Base-by-base conservation (phyloP, 2,797 vertebrate species). In the Rousettus madagascariensis region DNA sequence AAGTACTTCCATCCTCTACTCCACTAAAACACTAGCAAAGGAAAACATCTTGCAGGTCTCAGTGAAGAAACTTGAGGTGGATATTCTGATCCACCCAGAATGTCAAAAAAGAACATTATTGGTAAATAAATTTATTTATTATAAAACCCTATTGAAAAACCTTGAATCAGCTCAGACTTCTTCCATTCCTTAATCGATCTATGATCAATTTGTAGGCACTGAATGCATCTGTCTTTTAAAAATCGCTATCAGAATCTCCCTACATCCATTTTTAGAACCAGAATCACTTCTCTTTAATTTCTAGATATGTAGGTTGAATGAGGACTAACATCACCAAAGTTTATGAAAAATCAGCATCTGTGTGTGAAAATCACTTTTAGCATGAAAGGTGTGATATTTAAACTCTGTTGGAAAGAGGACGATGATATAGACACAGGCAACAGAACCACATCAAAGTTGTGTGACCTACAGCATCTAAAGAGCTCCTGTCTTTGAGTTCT, bases 381-480 rank as follows among this genome's bases (percentile, higher is more conserved):
- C 78, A 86, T 95, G 51, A 95, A 95, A 97, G 30, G 1, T 79
- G 26, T 91, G 85, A 66, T 94, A 41, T 94, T 97, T 97, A 85
- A 84, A 85, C 95, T 95, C 94, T 77, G 90, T 55, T 83, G 85
- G 96, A 72, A 96, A 89, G 69, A 84, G 55, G 63, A 94, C 75
- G 66, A 91, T 94, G 78, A 97, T 53, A 90, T 30, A 95, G 96
- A 92, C 43, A 74, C 41, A 36, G 74, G 87, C 79, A 95, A 83
- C 36, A 94, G 88, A 95, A 96, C 55, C 41, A 93, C 80, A 96
- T 97, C 96, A 97, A 97, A 97, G 95, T 63, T 49, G 8, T 83
- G 11, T 95, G 93, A 89, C 88, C 94, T 93, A 71, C 74, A 95
- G 86, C 85, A 95, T 97, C 97, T 96, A 78, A 97, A 96, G 90